A percentile compares a stretch with the other conserved stretches of the same genome.
phyloP scores from a whole-genome alignment of 2,888 invertebrate species.

The Atrina japonica region DNA sequence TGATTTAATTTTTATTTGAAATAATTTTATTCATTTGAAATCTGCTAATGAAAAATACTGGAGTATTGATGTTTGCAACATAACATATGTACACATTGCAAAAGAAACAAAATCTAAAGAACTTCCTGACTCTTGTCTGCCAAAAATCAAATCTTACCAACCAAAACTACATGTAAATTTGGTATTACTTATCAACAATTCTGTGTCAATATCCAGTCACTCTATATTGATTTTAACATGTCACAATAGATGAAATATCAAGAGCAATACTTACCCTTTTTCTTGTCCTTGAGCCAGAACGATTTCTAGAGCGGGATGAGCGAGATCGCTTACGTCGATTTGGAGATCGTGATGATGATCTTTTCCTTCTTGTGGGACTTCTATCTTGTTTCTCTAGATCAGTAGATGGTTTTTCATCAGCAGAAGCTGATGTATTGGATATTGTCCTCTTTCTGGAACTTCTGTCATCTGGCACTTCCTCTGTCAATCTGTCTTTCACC shows the following conservation, averaged over 20 bases:
- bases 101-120: too few species aligned
- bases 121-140: too few species aligned
- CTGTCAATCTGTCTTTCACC: neutral
- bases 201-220: neutral
- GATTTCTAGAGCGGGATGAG: conserved; percentile 22
- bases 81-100: too few species aligned
- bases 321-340: conserved; percentile 28
- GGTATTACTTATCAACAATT: too few species aligned
- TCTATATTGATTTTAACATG: too few species aligned
- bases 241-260: too few species aligned
- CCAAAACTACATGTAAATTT: too few species aligned
- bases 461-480: neutral
- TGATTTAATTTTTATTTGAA: too few species aligned
- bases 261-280: conserved; percentile 26
- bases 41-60: too few species aligned
- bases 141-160: too few species aligned
- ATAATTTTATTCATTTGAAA: too few species aligned
- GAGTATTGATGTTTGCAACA: too few species aligned
- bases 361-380: conserved; percentile 26
- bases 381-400: neutral
- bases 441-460: neutral
- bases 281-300: conserved; percentile 29
- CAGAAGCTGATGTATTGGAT: neutral
- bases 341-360: conserved; percentile 53
- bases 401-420: neutral